Evolutionary conservation across 1,140 invertebrate genomes (phyloP).

Genomic region (Drosophila parvula): DNA sequence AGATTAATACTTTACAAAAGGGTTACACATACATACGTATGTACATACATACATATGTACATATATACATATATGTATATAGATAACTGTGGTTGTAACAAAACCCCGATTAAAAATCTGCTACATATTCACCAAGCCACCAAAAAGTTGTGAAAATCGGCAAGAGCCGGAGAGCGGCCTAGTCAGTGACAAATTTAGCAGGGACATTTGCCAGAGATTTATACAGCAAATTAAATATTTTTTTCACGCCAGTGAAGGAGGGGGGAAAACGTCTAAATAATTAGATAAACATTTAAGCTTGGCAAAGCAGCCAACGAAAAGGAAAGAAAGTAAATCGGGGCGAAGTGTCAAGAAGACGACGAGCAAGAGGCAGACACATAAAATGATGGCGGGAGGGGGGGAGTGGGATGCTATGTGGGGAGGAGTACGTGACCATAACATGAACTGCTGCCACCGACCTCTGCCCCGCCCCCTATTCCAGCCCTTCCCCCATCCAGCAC

Average conservation of each 20-base stretch:
- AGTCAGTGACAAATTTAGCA: conserved; percentile 32
- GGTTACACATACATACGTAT: too few species aligned
- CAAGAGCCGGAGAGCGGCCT: background rate
- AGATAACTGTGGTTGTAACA: too few species aligned
- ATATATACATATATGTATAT: too few species aligned
- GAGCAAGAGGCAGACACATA: conserved; percentile 12
- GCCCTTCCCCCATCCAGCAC: conserved; percentile 10
- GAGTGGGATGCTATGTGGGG: conserved; percentile 18
- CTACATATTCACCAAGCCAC: background rate
- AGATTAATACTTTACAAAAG: too few species aligned
- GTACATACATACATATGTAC: too few species aligned
- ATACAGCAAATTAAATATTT: conserved; percentile 62
- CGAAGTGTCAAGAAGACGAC: conserved; percentile 39
- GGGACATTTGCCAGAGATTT: conserved; percentile 49
- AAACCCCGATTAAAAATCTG: background rate
- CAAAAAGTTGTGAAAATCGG: background rate
- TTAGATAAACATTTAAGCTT: conserved; percentile 77
- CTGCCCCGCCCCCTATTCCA: conserved; percentile 15
- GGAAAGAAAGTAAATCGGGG: conserved; percentile 48
- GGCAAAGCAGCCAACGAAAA: conserved; percentile 50
- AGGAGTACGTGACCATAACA: conserved; percentile 75
- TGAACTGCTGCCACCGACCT: conserved; percentile 63
- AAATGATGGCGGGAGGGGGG: conserved; percentile 22
- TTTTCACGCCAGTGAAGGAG: conserved; percentile 38
- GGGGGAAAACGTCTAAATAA: conserved; percentile 69